Evolutionary conservation across 2,797 vertebrate genomes (phyloP), one percentile per base, ranked within the genome.

Genomic region (Anniella stebbinsi): DNA sequence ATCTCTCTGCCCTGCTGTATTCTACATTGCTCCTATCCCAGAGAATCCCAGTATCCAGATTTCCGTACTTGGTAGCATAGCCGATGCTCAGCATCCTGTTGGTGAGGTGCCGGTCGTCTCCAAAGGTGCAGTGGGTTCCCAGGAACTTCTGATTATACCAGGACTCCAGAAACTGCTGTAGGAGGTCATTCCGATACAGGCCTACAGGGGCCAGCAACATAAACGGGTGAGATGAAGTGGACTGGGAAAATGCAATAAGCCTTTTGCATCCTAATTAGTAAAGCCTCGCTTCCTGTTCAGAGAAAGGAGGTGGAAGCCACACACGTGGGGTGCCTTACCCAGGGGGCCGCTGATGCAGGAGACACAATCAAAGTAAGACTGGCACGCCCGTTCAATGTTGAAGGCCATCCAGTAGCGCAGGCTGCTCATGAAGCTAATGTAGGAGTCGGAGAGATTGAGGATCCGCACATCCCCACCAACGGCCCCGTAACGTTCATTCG

Each of bases 331-430:
- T n/a, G 6, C 25, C 96, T 97, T 97, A 98, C 98, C 98, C 72
- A 99, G 95, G 73, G 98, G 98, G 0, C 98, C 98, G 0, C 98
- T 99, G 88, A 99, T 98, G 94, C 98, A 99, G 91, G 98, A 98
- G 91, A 99, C 98, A 0, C 98, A 99, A 95, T 98, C 93, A 88
- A 99, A 99, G 93, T 98, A 98, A 88, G 98, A 98, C 97, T 99
- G 98, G 94, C 98, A 98, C 80, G 98, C 95, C 21, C 98, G 95
- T 88, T 98, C 98, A 0, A 99, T 97, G 51, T 99, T 99, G 96
- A 98, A 99, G n/a, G 98, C 98, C 97, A 98, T 98, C 98, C 98
- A 99, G 97, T 99, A 99, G 66, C 98, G 96, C 51, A 99, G 97
- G 92, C 98, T 98, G 97, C 98, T 99, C 96, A 99, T 98, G 96